Evolutionary conservation across 2,888 invertebrate genomes (phyloP), one percentile per base, ranked within the genome.

Genomic region (Fragum fragum): DNA sequence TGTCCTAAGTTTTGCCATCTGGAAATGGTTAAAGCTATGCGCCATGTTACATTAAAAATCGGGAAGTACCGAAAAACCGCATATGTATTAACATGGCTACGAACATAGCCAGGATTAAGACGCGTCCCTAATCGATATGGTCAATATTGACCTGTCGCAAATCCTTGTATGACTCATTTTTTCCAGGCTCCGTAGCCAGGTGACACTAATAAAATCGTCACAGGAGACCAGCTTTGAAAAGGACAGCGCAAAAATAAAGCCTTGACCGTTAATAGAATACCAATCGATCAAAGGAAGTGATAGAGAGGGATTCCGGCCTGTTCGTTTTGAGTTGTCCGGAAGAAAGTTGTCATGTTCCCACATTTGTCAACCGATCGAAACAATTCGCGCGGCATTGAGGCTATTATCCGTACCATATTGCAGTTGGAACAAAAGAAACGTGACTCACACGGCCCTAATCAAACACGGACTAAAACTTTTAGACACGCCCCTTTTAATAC

Each of bases 301-400:
- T n/a, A 61, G 2, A 32, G 32, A 57, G 16, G 14, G n/a, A 42
- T 42, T 42, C 42, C 42, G 23, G 42, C 26, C 21, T 23, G 42
- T 42, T 42, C 66, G 66, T 42, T 66, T 66, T 21, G 66, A 11
- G 42, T 66, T 42, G 61, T 21, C 66, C 66, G 66, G 66, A 66
- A 66, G 66, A 66, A 66, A 42, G 66, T 42, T 66, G 66, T 66
- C 66, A 66, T 66, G 39, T 66, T 66, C 66, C 66, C 66, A 66
- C 66, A 66, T 16, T 66, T 66, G 66, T 66, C 66, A 66, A 47
- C 9, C 66, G 66, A 66, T 36, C 42, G 26, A 26, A 42, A 42
- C 42, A 42, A 66, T 66, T 66, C 23, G n/a, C 28, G 39, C 42
- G 21, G 9, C 42, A 23, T 26, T 66, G 66, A 42, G 14, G 23